These are phyloP conservation scores for Eristalis tenax DNA, from an alignment of 2,888 invertebrate genomes.

Conservation along the genomic window DNA sequence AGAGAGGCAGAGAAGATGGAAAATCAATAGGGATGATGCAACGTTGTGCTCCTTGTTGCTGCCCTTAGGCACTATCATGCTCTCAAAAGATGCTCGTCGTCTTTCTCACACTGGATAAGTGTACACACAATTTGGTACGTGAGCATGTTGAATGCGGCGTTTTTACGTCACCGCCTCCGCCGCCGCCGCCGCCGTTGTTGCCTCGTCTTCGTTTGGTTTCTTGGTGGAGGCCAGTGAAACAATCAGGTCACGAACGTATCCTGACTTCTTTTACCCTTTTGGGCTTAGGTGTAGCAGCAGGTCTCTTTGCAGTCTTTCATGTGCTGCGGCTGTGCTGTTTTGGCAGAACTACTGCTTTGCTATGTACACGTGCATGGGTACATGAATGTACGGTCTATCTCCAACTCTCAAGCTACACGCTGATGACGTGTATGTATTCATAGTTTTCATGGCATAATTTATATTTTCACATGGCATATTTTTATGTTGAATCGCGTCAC, in stretches of 20 bases:
- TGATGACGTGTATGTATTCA: conserved; percentile 27
- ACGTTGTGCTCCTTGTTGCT: conserved; percentile 54
- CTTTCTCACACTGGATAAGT: conserved; percentile 45
- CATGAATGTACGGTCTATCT: not conserved
- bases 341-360: not conserved
- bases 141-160: conserved; percentile 61
- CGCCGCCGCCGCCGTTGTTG: conserved; percentile 14
- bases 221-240: conserved; percentile 40
- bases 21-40: conserved; percentile 58
- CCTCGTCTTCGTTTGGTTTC: conserved; percentile 16
- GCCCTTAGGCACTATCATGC: conserved; percentile 34
- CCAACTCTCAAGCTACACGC: not conserved
- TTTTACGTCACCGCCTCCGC: conserved; percentile 41
- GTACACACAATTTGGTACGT: conserved; percentile 61
- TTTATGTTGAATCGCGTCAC: conserved; percentile 8
- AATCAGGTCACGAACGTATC: conserved; percentile 65
- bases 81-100: conserved; percentile 51
- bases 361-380: not conserved
- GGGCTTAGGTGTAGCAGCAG: conserved; percentile 38
- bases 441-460: not conserved
- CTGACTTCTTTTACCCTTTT: conserved; percentile 58
- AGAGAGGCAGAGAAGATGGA: not conserved
- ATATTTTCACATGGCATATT: not conserved
- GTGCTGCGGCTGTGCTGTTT: conserved; percentile 20
- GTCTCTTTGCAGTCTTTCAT: not conserved